phyloP scores from a whole-genome alignment of 2,888 invertebrate genomes.

The Drosophila vallismaia region DNA sequence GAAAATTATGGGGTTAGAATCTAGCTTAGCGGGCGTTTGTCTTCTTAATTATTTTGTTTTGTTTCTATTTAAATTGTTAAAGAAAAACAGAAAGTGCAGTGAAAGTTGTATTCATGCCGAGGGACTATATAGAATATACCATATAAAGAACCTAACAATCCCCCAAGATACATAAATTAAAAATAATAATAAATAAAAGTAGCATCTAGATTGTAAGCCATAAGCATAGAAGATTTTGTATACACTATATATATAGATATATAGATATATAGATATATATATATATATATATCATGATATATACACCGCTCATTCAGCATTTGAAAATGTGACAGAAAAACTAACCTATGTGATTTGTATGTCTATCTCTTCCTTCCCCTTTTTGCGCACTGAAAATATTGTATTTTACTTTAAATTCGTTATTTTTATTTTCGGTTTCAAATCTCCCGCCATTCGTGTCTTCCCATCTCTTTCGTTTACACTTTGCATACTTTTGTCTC shows the following conservation, averaged over 20 bases:
- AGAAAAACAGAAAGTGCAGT: neutral
- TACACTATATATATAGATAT: conserved; percentile 16
- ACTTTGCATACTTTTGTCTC: neutral
- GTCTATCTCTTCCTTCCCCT: conserved; percentile 44
- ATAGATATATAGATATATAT: conserved; percentile 18
- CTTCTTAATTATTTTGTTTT: neutral
- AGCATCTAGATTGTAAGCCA: conserved; percentile 53
- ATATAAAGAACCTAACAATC: neutral
- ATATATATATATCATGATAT: conserved; percentile 31
- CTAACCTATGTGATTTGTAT: conserved; percentile 52
- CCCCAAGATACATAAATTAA: neutral
- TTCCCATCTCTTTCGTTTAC: conserved; percentile 25
- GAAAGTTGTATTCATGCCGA: neutral
- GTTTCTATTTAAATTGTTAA: neutral
- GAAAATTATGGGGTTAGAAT: neutral
- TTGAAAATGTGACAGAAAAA: conserved; percentile 18
- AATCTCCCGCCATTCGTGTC: too few species aligned
- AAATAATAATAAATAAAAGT: conserved; percentile 3
- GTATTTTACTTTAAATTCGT: conserved; percentile 9
- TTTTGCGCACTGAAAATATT: conserved; percentile 40
- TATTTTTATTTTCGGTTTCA: neutral
- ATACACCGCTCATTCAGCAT: conserved; percentile 39
- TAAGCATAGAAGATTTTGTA: conserved; percentile 49
- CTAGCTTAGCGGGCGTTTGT: neutral
- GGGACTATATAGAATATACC: neutral